Base-by-base conservation (phyloP, 2,113 vertebrate species). In the Camelus bactrianus region DNA sequence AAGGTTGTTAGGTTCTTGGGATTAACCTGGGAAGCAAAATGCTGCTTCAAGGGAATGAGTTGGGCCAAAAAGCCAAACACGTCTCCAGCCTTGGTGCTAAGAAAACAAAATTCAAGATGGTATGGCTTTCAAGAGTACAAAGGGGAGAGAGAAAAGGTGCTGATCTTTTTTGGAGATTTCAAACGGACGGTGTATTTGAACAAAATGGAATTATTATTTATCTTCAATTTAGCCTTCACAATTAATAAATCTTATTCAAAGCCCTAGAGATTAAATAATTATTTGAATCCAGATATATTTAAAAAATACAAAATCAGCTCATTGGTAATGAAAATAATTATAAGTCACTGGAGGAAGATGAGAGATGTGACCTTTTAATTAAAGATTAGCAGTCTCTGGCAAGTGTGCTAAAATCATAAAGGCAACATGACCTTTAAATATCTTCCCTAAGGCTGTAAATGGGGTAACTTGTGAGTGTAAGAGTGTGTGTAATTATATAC, bases 291-390 rank as follows among this genome's bases (percentile, higher is more conserved):
- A 96, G 14, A 54, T 96, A 95, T 97, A 97, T 98, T 98, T 98
- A 97, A 98, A 98, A 97, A 98, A 96, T 94, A 95, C 77, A 97
- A 96, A 97, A 97, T 96, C 52, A 76, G 56, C 79, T 97, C 70
- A 90, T 98, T 98, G 97, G 60, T 84, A 98, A 98, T 97, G 92
- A 98, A 98, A 98, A 98, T 97, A 97, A 98, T 98, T 96, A 69
- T 97, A 98, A 98, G 95, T 98, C 96, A 97, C 76, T 77, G 6
- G 83, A 97, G 32, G 28, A 98, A 94, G 65, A 92, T 98, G 97
- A 98, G 91, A 87, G 94, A 98, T 96, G n/a, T 98, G 98, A 98
- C 97, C 98, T 99, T 98, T 98, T 98, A 98, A 98, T 98, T 98
- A 98, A 98, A 97, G 67, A 98, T 98, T 98, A 98, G 95, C 95